A percentile compares a stretch with the other conserved stretches of the same genome.
phyloP scores from a whole-genome alignment of 2,113 vertebrate species.

The Hippocampus zosterae region DNA sequence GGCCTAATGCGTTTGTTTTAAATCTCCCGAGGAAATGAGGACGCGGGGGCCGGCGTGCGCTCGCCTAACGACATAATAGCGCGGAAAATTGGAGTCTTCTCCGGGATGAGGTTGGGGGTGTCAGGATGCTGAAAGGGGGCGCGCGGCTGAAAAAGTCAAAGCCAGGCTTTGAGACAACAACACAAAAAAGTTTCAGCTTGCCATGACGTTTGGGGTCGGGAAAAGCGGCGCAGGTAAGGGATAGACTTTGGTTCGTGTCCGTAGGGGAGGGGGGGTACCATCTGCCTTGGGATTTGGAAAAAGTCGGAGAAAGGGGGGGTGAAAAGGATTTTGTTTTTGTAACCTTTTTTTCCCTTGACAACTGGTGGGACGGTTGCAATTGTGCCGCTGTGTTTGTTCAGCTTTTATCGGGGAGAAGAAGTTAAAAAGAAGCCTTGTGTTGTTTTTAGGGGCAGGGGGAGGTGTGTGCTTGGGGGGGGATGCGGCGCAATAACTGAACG shows the following conservation, averaged over 20 bases:
- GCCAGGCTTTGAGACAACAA: neutral
- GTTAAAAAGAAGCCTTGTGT: slow-evolving; percentile 77
- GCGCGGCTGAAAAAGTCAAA: neutral
- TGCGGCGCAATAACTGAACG: slow-evolving; percentile 54
- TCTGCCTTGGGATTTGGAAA: no score
- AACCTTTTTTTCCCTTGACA: neutral
- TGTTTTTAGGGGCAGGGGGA: slow-evolving; percentile 73
- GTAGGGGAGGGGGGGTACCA: no score
- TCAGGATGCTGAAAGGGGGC: neutral
- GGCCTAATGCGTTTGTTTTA: slow-evolving; percentile 95
- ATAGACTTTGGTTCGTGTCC: no score
- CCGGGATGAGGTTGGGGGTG: slow-evolving; percentile 74
- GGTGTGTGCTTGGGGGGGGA: slow-evolving; percentile 49
- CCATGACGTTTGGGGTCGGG: no score
- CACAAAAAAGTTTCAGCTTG: no score
- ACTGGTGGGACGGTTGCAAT: slow-evolving; percentile 50
- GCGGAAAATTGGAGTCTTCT: slow-evolving; percentile 78
- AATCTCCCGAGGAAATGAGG: slow-evolving; percentile 92
- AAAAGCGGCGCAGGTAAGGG: no score
- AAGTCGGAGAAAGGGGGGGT: no score
- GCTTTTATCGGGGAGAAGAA: slow-evolving; percentile 81
- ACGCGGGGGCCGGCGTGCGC: slow-evolving; percentile 83
- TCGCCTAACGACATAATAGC: slow-evolving; percentile 91
- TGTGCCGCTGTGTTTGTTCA: slow-evolving; percentile 79
- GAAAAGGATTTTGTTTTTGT: slow-evolving; percentile 55